A percentile compares a stretch with the other conserved stretches of the same genome.
These are phyloP conservation scores for Columba livia DNA, from an alignment of 2,113 vertebrate species.

Conservation along the genomic window DNA sequence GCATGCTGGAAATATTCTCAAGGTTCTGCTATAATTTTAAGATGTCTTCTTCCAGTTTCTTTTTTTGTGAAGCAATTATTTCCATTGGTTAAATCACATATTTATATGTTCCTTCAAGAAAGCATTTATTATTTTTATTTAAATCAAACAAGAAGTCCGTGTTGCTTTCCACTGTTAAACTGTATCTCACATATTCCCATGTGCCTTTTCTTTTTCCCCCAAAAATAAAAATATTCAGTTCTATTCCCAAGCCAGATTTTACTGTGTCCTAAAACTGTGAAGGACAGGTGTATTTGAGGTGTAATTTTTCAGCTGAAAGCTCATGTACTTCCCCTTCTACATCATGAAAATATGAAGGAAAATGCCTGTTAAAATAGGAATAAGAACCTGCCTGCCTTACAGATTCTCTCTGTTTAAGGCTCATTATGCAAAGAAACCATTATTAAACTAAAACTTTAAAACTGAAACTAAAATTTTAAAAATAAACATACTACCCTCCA, in stretches of 20 bases:
- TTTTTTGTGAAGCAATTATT: background rate
- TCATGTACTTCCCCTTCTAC: slow-evolving; percentile 12
- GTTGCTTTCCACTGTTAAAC: background rate
- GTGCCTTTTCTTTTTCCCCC: background rate
- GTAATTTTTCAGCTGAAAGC: slow-evolving; percentile 42
- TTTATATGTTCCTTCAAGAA: background rate
- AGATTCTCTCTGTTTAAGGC: slow-evolving; percentile 18
- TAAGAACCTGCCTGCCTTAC: slow-evolving; percentile 10
- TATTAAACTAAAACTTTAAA: background rate
- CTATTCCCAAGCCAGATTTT: slow-evolving; percentile 14
- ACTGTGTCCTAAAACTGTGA: slow-evolving; percentile 28
- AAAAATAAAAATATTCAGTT: background rate
- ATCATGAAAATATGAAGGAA: slow-evolving; percentile 13
- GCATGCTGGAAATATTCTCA: background rate
- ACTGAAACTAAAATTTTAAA: background rate
- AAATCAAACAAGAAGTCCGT: background rate
- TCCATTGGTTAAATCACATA: background rate
- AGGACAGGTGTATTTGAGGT: slow-evolving; percentile 4
- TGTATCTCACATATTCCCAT: background rate
- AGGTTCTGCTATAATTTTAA: background rate
- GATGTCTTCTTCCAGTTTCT: background rate
- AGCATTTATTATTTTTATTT: background rate
- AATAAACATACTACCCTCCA: background rate
- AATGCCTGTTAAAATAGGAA: slow-evolving; percentile 40
- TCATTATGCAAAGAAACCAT: background rate